Evolutionary conservation across 2,888 invertebrate species (phyloP).

Genomic region (Strigamia maritima): DNA sequence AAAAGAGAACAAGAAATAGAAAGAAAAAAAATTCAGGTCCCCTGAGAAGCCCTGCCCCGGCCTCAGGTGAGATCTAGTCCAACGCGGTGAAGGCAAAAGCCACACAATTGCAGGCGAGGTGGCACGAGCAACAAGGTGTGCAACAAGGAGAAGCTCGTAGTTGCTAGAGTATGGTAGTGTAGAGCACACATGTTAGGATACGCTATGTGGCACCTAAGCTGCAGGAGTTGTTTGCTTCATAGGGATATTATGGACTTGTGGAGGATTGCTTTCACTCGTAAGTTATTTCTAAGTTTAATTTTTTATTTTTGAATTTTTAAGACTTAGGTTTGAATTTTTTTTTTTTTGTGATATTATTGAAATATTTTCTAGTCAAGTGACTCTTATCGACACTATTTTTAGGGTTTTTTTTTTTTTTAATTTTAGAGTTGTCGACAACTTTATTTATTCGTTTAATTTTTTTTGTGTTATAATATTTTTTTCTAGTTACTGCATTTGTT

Average conservation of each 20-base stretch:
- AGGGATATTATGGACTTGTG: not conserved
- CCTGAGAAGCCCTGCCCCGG: constrained; percentile 32
- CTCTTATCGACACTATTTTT: too few species aligned
- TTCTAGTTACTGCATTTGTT: too few species aligned
- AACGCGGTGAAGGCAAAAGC: constrained; percentile 31
- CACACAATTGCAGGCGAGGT: constrained; percentile 30
- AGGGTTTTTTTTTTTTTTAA: too few species aligned
- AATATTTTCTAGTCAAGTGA: too few species aligned
- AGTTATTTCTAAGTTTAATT: not conserved
- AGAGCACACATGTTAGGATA: constrained; percentile 26
- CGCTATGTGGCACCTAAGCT: not conserved
- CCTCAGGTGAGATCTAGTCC: constrained; percentile 34
- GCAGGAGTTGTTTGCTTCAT: not conserved
- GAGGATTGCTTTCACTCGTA: not conserved
- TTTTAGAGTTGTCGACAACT: too few species aligned
- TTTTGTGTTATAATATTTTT: not conserved
- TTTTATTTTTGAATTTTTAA: too few species aligned
- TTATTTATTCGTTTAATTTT: not conserved
- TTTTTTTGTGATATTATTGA: too few species aligned
- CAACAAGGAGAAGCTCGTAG: constrained; percentile 22
- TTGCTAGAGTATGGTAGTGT: not conserved
- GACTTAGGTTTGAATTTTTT: too few species aligned
- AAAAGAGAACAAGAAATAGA: constrained; percentile 31
- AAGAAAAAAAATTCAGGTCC: constrained; percentile 31
- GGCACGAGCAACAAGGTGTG: constrained; percentile 29